Conservation (phyloP, 2,797 vertebrate species). For the Chelonia mydas region DNA sequence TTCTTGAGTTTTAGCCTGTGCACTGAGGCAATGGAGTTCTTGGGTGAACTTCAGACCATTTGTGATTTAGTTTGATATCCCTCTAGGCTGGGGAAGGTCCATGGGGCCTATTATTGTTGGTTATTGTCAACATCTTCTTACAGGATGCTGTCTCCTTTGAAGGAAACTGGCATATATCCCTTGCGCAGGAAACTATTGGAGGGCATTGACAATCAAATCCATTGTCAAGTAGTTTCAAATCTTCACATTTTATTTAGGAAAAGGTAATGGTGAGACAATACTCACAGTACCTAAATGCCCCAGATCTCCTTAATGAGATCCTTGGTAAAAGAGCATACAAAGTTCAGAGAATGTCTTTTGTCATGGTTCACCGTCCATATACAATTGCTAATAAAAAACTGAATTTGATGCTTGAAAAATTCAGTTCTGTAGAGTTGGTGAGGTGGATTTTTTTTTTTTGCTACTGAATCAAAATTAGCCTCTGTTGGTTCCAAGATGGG, state of each 20-base stretch:
- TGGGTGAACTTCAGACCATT: slow-evolving; percentile 24
- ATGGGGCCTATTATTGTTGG: neutral
- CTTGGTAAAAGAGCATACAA: neutral
- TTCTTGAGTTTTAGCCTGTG: too few species aligned
- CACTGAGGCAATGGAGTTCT: neutral
- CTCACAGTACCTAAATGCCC: neutral
- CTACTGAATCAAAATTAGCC: slow-evolving; percentile 20
- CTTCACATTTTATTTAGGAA: neutral
- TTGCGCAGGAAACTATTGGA: neutral
- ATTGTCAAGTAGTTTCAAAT: neutral
- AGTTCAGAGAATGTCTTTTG: fast-evolving
- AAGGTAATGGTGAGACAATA: neutral
- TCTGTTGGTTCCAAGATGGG: slow-evolving; percentile 2
- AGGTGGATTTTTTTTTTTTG: neutral
- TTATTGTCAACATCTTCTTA: neutral
- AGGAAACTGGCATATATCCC: neutral
- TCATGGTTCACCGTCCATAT: neutral
- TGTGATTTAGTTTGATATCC: neutral
- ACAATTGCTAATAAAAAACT: neutral
- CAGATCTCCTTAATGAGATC: neutral
- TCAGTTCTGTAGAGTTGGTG: neutral
- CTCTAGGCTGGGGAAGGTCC: neutral
- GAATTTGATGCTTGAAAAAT: neutral
- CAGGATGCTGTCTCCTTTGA: neutral
- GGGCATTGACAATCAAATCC: neutral